Evolutionary conservation across 2,888 invertebrate genomes (phyloP).

Genomic region (Sphinx pinastri): DNA sequence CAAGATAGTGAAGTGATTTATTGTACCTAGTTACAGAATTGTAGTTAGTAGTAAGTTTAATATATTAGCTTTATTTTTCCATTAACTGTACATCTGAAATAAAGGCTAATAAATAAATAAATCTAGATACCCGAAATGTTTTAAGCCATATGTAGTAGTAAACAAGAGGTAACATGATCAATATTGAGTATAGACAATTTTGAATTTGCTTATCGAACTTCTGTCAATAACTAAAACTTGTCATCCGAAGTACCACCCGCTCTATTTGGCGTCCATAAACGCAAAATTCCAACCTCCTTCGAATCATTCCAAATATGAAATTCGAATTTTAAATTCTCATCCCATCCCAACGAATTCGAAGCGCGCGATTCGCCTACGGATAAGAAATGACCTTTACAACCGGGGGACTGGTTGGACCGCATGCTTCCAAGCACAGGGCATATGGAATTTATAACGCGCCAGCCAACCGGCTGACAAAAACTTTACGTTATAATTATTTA

Average conservation of each 20-base stretch:
- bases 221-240: too few species aligned
- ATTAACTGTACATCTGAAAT: too few species aligned
- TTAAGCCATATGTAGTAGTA: not conserved
- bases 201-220: too few species aligned
- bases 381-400: constrained; percentile 75
- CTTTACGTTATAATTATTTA: constrained; percentile 2
- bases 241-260: too few species aligned
- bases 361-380: constrained; percentile 70
- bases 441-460: constrained; percentile 63
- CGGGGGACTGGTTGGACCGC: constrained; percentile 72
- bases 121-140: not conserved
- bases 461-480: constrained; percentile 40
- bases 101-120: too few species aligned
- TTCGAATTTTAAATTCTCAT: constrained; percentile 35
- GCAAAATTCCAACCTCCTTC: not conserved
- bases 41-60: too few species aligned
- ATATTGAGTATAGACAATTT: too few species aligned
- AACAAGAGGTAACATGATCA: too few species aligned
- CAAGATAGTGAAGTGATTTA: too few species aligned
- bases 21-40: too few species aligned
- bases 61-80: too few species aligned
- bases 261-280: not conserved
- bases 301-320: not conserved
- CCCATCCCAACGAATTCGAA: constrained; percentile 45
- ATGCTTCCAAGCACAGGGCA: constrained; percentile 60